phyloP scores from a whole-genome alignment of 1,140 invertebrate genomes.

The Drosophila sp. region DNA sequence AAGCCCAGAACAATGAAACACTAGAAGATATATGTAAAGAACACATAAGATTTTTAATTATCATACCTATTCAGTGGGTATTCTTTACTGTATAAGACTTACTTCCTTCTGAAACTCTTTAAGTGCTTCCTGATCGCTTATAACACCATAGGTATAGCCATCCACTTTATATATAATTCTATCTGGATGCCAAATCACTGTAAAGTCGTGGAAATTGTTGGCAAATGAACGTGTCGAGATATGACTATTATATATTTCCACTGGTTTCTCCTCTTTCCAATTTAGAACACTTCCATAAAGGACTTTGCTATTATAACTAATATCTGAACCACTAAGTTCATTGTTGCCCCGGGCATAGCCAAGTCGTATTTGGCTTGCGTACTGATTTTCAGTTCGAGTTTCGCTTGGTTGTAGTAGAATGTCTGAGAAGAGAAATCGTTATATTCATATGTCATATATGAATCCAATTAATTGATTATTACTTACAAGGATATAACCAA shows the following conservation, averaged over 20 bases:
- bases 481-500: conserved; percentile 46
- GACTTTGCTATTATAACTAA: neutral
- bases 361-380: conserved; percentile 27
- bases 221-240: conserved; percentile 59
- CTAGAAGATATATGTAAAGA: conserved; percentile 82
- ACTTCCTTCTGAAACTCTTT: conserved; percentile 11
- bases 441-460: neutral
- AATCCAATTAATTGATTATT: neutral
- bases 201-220: conserved; percentile 86
- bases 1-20: conserved; percentile 51
- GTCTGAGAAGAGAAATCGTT: conserved; percentile 24
- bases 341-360: conserved; percentile 31
- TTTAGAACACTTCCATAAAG: conserved; percentile 26
- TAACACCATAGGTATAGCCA: conserved; percentile 59
- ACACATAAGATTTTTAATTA: neutral
- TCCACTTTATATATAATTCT: conserved; percentile 84
- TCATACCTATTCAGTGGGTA: neutral
- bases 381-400: neutral
- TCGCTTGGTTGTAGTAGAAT: conserved; percentile 18
- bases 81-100: neutral
- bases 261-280: neutral
- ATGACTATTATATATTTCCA: conserved; percentile 55
- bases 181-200: conserved; percentile 86
- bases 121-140: neutral
- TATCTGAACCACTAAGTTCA: neutral